These are phyloP conservation scores for Polia nebulosa DNA, from an alignment of 2,888 invertebrate genomes.

Conservation along the genomic window DNA sequence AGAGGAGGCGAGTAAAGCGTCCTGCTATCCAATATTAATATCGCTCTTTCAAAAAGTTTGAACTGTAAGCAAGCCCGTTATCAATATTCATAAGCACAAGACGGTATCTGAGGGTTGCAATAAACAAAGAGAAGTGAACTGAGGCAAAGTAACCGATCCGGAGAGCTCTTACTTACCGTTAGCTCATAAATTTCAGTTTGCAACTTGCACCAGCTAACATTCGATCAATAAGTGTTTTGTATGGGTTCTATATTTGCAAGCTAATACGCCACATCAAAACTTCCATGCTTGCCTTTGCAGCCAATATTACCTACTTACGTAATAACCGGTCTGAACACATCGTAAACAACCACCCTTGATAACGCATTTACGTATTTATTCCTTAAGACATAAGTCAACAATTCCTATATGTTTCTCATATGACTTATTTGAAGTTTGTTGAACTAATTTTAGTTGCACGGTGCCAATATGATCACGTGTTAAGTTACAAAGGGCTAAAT, in stretches of 20 bases:
- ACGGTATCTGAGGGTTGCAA: constrained; percentile 86
- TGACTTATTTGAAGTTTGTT: constrained; percentile 11
- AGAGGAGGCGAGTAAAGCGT: constrained; percentile 73
- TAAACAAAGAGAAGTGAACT: constrained; percentile 86
- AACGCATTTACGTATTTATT: constrained; percentile 62
- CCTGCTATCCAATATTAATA: constrained; percentile 79
- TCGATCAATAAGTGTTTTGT: constrained; percentile 90
- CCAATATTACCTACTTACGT: constrained; percentile 83
- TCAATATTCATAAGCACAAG: constrained; percentile 89
- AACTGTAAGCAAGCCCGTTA: constrained; percentile 82
- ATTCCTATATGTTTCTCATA: neutral
- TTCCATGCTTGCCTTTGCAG: constrained; percentile 83
- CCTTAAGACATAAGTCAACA: constrained; percentile 35
- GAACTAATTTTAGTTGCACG: constrained; percentile 69
- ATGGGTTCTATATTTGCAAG: constrained; percentile 90
- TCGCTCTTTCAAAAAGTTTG: constrained; percentile 83
- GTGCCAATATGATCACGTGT: constrained; percentile 78
- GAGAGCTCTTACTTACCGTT: constrained; percentile 83
- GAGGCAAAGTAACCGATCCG: constrained; percentile 83
- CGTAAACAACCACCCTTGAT: constrained; percentile 54
- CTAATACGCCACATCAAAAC: constrained; percentile 88
- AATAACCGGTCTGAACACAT: constrained; percentile 63
- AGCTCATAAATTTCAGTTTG: constrained; percentile 90
- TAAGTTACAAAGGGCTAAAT: constrained; percentile 78
- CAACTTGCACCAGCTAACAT: constrained; percentile 88